Evolutionary conservation across 2,888 invertebrate genomes (phyloP), one percentile per base, ranked within the genome.

Genomic region (Drosophila siamana): DNA sequence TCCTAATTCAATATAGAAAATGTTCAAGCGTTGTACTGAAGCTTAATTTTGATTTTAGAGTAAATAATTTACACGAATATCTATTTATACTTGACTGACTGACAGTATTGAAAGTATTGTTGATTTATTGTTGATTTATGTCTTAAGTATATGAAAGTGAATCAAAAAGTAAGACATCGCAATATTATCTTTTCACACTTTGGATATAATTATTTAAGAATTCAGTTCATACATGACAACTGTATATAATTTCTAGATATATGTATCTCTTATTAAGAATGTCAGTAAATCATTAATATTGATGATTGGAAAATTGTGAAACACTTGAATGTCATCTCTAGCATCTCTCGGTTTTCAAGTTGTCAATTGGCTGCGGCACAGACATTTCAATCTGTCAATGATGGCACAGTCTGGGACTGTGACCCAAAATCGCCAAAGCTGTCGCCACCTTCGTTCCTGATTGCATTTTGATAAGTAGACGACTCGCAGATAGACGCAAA

Each of bases 391-490:
- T 59, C 60, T 69, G 78, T 78, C 78, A 66, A 48, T 61, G 47
- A 54, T 28, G 41, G 22, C 43, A 48, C 38, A 61, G 68, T 54
- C 48, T 41, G 63, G 66, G 63, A 71, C 57, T 77, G 71, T 69
- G 71, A 71, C 65, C 74, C 67, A 72, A 65, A 75, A 51, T 69
- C 30, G 66, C 26, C 51, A 52, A 43, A 68, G 13, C 61, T 77
- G 78, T 68, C 74, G 77, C 64, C 71, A 66, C 74, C 55, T 78
- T 77, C 50, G 38, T 54, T 69, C 63, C 59, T 56, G 66, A 78
- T 67, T 69, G 72, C 69, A 71, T 55, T 78, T 78, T 78, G 78
- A 74, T 78, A 74, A 74, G 71, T 44, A 44, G 30, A 44, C 15
- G n/a, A 33, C 19, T 36, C 22, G 13, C 13, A 24, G 15, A 13